A percentile compares a stretch with the other conserved stretches of the same genome.
These are phyloP conservation scores for Limulus polyphemus DNA, from an alignment of 2,888 invertebrate species.

Conservation along the genomic window DNA sequence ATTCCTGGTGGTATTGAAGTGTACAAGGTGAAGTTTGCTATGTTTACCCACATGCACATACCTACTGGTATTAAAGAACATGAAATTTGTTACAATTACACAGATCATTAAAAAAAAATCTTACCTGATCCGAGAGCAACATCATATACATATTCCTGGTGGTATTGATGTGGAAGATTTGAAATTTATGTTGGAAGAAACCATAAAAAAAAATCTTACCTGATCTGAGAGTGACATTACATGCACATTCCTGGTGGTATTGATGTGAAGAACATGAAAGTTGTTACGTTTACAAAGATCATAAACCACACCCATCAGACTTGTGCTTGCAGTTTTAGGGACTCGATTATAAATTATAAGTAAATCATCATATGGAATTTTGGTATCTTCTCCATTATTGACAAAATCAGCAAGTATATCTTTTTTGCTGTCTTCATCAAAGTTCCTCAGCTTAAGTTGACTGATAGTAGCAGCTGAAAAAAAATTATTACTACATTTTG, in stretches of 20 bases:
- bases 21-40: no score
- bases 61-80: constrained; percentile 77
- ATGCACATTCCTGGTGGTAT: constrained; percentile 90
- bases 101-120: background rate
- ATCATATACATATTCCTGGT: constrained; percentile 90
- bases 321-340: constrained; percentile 93
- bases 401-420: no score
- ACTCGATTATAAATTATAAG: constrained; percentile 87
- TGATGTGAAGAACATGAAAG: constrained; percentile 82
- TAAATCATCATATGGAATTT: no score
- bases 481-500: no score
- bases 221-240: constrained; percentile 88
- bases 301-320: constrained; percentile 82
- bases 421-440: no score
- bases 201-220: constrained; percentile 34
- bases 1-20: no score
- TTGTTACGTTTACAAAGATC: constrained; percentile 61
- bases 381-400: no score
- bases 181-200: constrained; percentile 45
- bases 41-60: no score
- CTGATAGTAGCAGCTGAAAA: no score
- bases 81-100: constrained; percentile 47
- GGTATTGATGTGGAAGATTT: constrained; percentile 86
- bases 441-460: no score
- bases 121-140: constrained; percentile 74